phyloP scores from a whole-genome alignment of 1,140 invertebrate species.

The Penaeus japonicus region DNA sequence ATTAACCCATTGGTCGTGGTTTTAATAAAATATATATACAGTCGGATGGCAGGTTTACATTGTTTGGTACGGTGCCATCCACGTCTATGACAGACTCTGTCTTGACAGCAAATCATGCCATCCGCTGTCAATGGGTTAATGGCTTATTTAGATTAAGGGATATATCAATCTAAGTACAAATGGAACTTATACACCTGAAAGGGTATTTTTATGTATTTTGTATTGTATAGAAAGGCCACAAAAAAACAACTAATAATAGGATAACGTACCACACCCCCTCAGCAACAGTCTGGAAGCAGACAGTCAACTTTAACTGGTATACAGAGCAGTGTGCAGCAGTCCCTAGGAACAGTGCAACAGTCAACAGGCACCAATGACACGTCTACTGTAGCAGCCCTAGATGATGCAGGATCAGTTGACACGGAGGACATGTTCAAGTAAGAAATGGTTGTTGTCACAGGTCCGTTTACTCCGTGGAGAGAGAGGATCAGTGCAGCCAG shows the following conservation, averaged over 20 bases:
- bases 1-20: no score
- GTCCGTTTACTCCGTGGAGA: neutral
- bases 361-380: constrained; percentile 38
- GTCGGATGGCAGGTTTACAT: no score
- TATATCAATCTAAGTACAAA: no score
- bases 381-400: neutral
- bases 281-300: constrained; percentile 35
- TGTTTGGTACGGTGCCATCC: no score
- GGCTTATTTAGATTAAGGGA: no score
- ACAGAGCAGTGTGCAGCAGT: constrained; percentile 47
- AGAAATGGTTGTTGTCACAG: no score
- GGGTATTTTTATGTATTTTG: neutral
- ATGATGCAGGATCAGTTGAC: constrained; percentile 19
- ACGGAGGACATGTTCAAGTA: constrained; percentile 50
- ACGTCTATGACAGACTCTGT: no score
- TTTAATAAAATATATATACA: no score
- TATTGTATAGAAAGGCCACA: neutral
- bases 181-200: no score
- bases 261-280: neutral
- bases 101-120: no score
- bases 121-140: no score
- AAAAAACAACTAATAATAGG: neutral
- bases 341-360: constrained; percentile 29
- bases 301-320: constrained; percentile 20
- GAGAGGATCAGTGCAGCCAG: neutral